These are phyloP conservation scores for Balaeniceps rex DNA, from an alignment of 2,113 vertebrate species.

Conservation along the genomic window DNA sequence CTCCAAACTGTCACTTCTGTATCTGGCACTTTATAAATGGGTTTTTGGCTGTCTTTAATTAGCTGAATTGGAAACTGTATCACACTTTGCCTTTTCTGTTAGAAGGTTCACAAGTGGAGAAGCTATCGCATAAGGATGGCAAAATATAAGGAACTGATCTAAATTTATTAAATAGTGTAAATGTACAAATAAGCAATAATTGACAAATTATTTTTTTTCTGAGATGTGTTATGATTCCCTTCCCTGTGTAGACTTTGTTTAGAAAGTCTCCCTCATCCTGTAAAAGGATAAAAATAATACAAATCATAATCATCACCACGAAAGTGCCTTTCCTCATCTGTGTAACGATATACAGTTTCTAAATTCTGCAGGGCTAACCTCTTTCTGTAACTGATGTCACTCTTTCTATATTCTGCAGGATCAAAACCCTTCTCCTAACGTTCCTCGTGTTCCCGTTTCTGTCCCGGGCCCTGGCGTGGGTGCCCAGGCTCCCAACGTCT, in stretches of 20 bases:
- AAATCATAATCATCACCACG: background rate
- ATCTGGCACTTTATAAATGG: background rate
- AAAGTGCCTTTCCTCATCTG: background rate
- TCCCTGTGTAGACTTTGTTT: background rate
- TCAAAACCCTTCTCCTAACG: slow-evolving; percentile 75
- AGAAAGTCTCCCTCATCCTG: background rate
- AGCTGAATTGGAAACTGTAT: background rate
- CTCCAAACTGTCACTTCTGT: background rate
- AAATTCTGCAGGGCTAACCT: background rate
- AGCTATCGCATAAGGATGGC: background rate
- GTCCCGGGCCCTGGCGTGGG: slow-evolving; percentile 72
- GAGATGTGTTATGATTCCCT: background rate
- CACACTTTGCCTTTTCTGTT: background rate
- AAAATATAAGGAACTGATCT: background rate
- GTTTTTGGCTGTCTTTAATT: background rate
- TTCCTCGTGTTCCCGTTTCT: slow-evolving; percentile 75
- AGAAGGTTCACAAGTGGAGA: background rate
- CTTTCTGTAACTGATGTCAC: background rate
- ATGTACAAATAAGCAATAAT: background rate
- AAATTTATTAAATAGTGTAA: background rate
- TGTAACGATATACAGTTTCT: background rate
- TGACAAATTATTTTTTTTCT: background rate
- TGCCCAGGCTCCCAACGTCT: slow-evolving; percentile 71
- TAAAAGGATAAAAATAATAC: background rate
- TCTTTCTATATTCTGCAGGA: slow-evolving; percentile 74